Conservation (phyloP, 1,140 invertebrate genomes). For the Dicyema japonicum region DNA sequence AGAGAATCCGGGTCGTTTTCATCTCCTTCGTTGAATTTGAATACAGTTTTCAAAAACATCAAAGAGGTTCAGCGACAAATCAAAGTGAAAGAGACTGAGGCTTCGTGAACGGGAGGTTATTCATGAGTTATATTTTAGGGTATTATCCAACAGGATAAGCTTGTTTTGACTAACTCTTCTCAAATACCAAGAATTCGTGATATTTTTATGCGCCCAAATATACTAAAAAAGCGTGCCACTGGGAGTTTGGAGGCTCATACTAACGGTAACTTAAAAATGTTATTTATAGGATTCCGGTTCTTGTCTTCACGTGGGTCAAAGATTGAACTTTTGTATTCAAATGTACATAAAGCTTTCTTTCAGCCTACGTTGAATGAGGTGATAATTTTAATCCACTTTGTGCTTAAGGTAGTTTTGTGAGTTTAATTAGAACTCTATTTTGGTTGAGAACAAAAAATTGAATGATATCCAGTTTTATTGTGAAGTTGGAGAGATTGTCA, state of each 20-base stretch:
- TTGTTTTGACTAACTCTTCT: constrained; percentile 59
- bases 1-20: constrained; percentile 84
- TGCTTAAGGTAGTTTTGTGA: constrained; percentile 37
- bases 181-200: constrained; percentile 93
- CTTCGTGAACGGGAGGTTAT: constrained; percentile 94
- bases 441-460: constrained; percentile 98
- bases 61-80: constrained; percentile 98
- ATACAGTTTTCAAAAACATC: constrained; percentile 73
- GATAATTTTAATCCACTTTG: constrained; percentile 93
- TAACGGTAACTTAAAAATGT: constrained; percentile 31
- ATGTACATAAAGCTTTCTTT: constrained; percentile 96
- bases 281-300: constrained; percentile 40
- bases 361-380: constrained; percentile 97
- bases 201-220: constrained; percentile 84
- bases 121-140: constrained; percentile 14
- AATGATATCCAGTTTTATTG: constrained; percentile 96
- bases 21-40: constrained; percentile 68
- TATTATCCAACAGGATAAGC: constrained; percentile 81
- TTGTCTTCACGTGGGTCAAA: constrained; percentile 88
- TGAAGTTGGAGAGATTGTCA: constrained; percentile 94
- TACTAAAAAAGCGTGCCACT: constrained; percentile 81
- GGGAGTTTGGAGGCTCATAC: constrained; percentile 55
- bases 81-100: constrained; percentile 78
- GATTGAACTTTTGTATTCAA: constrained; percentile 95
- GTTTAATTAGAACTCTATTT: constrained; percentile 45